A percentile compares a stretch with the other conserved stretches of the same genome.
Evolutionary conservation across 2,797 vertebrate species (phyloP).

Genomic region (Sebastes goodei): DNA sequence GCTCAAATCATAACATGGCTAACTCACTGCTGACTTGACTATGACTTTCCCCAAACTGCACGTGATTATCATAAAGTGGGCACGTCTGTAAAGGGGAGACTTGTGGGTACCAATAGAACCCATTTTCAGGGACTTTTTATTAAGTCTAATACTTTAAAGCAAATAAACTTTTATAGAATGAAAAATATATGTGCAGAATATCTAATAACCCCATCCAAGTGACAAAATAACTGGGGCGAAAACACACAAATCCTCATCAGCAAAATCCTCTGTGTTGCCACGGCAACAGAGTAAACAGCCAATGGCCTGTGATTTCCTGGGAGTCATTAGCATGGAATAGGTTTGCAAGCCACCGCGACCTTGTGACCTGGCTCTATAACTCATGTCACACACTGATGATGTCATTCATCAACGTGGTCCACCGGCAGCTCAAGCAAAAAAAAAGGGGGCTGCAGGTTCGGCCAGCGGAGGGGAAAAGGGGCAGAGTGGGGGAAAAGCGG

Average conservation of each 20-base stretch:
- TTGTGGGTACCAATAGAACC: too few relatives aligned
- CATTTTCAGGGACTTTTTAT: background rate
- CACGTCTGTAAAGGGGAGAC: too few relatives aligned
- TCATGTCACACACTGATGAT: constrained; percentile 86
- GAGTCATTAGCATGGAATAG: constrained; percentile 86
- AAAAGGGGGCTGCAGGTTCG: constrained; percentile 46
- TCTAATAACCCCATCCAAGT: constrained; percentile 5
- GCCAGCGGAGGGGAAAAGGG: constrained; percentile 40
- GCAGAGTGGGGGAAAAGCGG: constrained; percentile 21
- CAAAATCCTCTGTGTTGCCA: constrained; percentile 56
- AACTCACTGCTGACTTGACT: too few relatives aligned
- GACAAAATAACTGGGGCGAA: constrained; percentile 13
- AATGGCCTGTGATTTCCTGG: constrained; percentile 79
- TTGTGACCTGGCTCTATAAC: constrained; percentile 80
- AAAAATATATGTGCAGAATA: constrained; percentile 5
- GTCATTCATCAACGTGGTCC: constrained; percentile 84
- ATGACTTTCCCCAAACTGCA: too few relatives aligned
- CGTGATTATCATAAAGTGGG: too few relatives aligned
- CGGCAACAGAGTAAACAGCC: constrained; percentile 67
- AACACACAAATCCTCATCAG: constrained; percentile 50
- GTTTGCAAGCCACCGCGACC: constrained; percentile 78
- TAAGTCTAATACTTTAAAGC: background rate
- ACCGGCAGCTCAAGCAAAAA: constrained; percentile 38
- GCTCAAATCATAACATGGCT: too few relatives aligned
- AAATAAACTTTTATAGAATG: background rate